Base-by-base conservation (phyloP, 2,113 vertebrate species). In the Numida meleagris region DNA sequence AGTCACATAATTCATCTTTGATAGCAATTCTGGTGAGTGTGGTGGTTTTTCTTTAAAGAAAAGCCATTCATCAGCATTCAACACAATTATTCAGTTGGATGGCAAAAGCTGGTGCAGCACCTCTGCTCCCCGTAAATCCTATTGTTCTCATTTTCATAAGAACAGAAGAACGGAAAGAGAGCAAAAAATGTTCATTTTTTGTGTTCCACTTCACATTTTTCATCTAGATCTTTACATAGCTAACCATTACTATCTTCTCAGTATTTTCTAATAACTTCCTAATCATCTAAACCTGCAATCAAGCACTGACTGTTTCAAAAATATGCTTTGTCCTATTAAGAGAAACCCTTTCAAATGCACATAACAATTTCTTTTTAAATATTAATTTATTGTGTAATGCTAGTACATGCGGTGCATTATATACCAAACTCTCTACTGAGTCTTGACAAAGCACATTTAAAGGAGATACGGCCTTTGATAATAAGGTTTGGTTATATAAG, bases 221-320 rank as follows among this genome's bases (percentile, higher is more conserved):
- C 59, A 70, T 36, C 51, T 51, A 77, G 50, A 75, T 74, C 55
- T 82, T 86, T 34, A 80, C 10, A 16, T 40, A 89, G 48, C 23
- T 80, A 83, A 51, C 34, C 68, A 70, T 42, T 81, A 86, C 5
- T 33, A 46, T 33, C 24, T 89, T 68, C 42, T 84, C 78, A 48
- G 38, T 74, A 80, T 53, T 86, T 82, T 93, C 59, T 67, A 58
- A 29, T 42, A 78, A 63, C 82, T 90, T 93, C 76, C 66, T 76
- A 85, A 88, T 31, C 36, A 72, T 59, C 31, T 90, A 65, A 91
- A 86, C 72, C 73, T 88, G 65, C 76, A 91, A 90, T 91, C 79
- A 86, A 78, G 71, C 34, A 68, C 68, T 86, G 82, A 59, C 61
- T 80, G 55, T 61, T 16, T 84, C 57, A 81, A 84, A 86, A 65